Percentiles rank a stretch among this genome's conserved stretches.
These are phyloP conservation scores for Glareola pratincola DNA, from an alignment of 2,113 vertebrate species.

Conservation along the genomic window DNA sequence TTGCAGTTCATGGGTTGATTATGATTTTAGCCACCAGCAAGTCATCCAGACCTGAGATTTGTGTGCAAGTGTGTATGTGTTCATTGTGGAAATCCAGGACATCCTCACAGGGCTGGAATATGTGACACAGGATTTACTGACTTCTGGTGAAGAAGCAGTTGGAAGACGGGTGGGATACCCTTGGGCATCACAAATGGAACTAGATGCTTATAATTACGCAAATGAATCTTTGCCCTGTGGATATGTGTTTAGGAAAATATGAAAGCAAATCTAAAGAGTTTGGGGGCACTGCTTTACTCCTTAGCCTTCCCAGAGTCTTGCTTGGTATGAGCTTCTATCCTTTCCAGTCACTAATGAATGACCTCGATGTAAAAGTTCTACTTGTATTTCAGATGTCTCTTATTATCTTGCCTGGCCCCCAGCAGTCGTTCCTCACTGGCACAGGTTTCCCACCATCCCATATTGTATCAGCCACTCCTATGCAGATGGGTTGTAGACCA, in stretches of 20 bases:
- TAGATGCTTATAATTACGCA: background rate
- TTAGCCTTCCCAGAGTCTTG: rapidly evolving
- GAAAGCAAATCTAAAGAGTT: background rate
- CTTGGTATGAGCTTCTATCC: rapidly evolving
- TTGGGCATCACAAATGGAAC: background rate
- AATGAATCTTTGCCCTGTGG: background rate
- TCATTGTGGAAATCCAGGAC: background rate
- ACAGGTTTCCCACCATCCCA: background rate
- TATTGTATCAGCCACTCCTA: background rate
- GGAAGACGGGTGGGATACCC: background rate
- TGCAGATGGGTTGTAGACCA: background rate
- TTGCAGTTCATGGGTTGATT: background rate
- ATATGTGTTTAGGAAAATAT: background rate
- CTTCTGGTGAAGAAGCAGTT: background rate
- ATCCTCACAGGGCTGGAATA: background rate
- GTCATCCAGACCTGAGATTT: background rate
- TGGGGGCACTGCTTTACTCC: background rate
- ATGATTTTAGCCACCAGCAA: background rate
- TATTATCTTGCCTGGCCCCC: background rate
- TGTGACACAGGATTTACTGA: background rate
- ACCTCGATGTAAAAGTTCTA: background rate
- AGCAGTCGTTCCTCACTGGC: background rate
- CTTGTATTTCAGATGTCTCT: background rate
- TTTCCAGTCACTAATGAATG: background rate
- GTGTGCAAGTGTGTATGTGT: background rate